A percentile compares a stretch with the other conserved stretches of the same genome.
phyloP scores from a whole-genome alignment of 2,113 vertebrate species.

The Crotalus tigris region DNA sequence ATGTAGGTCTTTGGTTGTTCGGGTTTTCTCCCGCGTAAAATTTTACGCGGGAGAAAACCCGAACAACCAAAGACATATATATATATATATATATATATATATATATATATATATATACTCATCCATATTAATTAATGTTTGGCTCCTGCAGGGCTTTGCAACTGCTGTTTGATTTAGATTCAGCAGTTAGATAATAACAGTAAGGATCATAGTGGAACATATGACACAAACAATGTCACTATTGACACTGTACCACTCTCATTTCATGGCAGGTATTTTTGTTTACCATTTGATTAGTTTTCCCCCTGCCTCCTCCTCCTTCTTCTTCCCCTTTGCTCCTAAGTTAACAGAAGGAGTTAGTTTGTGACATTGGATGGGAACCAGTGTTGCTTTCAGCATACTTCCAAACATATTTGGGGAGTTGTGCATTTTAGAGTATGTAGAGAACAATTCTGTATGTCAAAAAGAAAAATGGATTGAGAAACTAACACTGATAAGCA shows the following conservation, averaged over 20 bases:
- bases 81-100: too few relatives aligned
- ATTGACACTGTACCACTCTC: constrained; percentile 55
- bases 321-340: constrained; percentile 43
- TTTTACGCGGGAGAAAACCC: too few relatives aligned
- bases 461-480: background rate
- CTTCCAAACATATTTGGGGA: constrained; percentile 62
- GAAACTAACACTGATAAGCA: background rate
- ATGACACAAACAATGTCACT: constrained; percentile 60
- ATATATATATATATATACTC: background rate
- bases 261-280: constrained; percentile 68
- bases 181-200: constrained; percentile 60
- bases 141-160: constrained; percentile 51
- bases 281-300: constrained; percentile 61
- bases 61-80: too few relatives aligned
- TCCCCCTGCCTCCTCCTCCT: background rate
- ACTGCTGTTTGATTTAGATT: constrained; percentile 52
- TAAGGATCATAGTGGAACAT: constrained; percentile 57
- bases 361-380: constrained; percentile 59
- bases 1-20: too few relatives aligned
- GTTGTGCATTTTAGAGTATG: constrained; percentile 63
- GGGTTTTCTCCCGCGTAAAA: too few relatives aligned
- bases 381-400: constrained; percentile 63
- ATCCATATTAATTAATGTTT: constrained; percentile 57
- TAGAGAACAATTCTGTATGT: constrained; percentile 40
- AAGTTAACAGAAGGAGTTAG: constrained; percentile 59